Evolutionary conservation across 2,797 vertebrate species (phyloP).

Genomic region (Tangara arthus): DNA sequence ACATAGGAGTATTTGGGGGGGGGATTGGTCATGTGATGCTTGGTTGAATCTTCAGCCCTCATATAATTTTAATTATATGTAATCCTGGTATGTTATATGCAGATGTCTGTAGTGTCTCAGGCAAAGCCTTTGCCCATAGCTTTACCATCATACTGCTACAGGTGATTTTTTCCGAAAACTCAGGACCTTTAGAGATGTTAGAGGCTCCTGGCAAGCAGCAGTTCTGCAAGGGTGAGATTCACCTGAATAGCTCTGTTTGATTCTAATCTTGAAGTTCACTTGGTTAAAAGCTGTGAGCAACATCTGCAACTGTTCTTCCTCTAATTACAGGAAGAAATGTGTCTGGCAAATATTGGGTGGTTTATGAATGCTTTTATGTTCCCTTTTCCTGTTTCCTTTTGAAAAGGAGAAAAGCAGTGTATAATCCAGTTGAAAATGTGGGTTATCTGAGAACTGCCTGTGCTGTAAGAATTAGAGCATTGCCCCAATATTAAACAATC

Average conservation of each 20-base stretch:
- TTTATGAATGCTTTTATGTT: background rate
- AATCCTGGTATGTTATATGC: background rate
- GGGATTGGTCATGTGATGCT: background rate
- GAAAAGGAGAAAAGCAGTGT: background rate
- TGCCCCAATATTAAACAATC: background rate
- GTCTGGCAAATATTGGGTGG: background rate
- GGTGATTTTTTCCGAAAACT: background rate
- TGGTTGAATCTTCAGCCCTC: background rate
- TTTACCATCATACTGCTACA: background rate
- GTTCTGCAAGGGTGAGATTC: background rate
- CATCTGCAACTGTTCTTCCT: background rate
- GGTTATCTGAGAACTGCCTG: background rate
- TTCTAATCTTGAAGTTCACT: background rate
- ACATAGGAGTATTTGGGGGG: background rate
- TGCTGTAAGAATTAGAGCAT: background rate
- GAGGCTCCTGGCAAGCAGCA: background rate
- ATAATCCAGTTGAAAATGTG: background rate
- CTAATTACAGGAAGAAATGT: background rate
- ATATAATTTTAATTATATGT: background rate
- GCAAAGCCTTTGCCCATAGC: background rate
- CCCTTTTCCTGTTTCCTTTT: background rate
- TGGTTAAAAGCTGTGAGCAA: background rate
- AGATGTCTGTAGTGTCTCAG: background rate
- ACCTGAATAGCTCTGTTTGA: background rate
- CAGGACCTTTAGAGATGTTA: background rate